Percentiles rank a stretch among this genome's conserved stretches.
Conservation (phyloP, 2,888 invertebrate genomes). For the Rhingia rostrata region DNA sequence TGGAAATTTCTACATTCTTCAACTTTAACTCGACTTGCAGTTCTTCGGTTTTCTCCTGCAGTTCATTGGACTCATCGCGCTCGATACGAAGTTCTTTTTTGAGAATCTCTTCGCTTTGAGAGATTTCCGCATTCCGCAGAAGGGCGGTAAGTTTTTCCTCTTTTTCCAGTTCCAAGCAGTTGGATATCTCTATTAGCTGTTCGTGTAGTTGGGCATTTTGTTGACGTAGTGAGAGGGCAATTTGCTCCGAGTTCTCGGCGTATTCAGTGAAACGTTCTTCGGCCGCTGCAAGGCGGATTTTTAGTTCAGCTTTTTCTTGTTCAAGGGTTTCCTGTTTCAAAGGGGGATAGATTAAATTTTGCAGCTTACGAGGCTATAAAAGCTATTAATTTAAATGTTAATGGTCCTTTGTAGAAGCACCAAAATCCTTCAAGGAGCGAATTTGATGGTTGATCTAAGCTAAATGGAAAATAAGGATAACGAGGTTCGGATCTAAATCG, state of each 20-base stretch:
- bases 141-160: slow-evolving; percentile 90
- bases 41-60: slow-evolving; percentile 84
- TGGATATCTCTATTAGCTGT: slow-evolving; percentile 77
- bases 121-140: slow-evolving; percentile 91
- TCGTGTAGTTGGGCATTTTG: slow-evolving; percentile 79
- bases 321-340: slow-evolving; percentile 79
- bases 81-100: slow-evolving; percentile 89
- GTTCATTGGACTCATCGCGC: slow-evolving; percentile 85
- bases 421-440: too few relatives aligned
- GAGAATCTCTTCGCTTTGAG: slow-evolving; percentile 90
- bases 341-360: not conserved
- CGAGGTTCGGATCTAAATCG: too few relatives aligned
- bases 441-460: too few relatives aligned
- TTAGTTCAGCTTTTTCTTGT: slow-evolving; percentile 80
- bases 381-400: too few relatives aligned
- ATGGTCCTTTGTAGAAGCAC: too few relatives aligned
- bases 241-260: slow-evolving; percentile 80
- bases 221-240: slow-evolving; percentile 78
- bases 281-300: slow-evolving; percentile 79
- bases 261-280: slow-evolving; percentile 82
- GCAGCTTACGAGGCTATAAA: not conserved
- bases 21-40: slow-evolving; percentile 79
- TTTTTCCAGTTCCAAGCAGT: slow-evolving; percentile 84
- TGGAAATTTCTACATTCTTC: slow-evolving; percentile 84
- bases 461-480: too few relatives aligned